A percentile compares a stretch with the other conserved stretches of the same genome.
Evolutionary conservation across 2,888 invertebrate genomes (phyloP).

Genomic region (Ophraella communa): DNA sequence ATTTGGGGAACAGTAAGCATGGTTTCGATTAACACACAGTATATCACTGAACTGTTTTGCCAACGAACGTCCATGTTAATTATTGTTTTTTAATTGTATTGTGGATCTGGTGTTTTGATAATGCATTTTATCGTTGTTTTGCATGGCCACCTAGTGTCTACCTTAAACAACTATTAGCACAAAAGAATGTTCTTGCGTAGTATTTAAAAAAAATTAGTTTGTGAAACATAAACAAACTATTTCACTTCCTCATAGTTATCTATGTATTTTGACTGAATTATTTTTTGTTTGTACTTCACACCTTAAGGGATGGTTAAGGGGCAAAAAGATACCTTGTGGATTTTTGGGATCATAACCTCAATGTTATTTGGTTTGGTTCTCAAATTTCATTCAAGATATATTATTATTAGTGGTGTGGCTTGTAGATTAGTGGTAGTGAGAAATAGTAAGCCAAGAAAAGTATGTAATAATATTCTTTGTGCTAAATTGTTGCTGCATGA

Average conservation of each 20-base stretch:
- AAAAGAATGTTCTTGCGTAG: background rate
- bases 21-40: constrained; percentile 7
- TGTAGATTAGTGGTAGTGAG: too few species aligned
- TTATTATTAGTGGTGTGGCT: too few species aligned
- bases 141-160: constrained; percentile 30
- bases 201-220: background rate
- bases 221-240: too few species aligned
- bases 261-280: too few species aligned
- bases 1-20: constrained; percentile 8
- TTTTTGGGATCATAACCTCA: too few species aligned
- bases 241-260: too few species aligned
- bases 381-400: too few species aligned
- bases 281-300: too few species aligned
- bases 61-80: background rate
- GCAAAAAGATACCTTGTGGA: too few species aligned
- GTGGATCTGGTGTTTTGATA: constrained; percentile 6
- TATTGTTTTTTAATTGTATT: constrained; percentile 12
- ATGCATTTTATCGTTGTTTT: constrained; percentile 22
- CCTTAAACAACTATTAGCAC: background rate
- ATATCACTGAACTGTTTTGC: constrained; percentile 29
- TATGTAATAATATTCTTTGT: background rate
- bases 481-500: constrained; percentile 20
- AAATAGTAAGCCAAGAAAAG: background rate
- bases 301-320: too few species aligned
- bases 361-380: too few species aligned